Evolutionary conservation across 2,797 vertebrate genomes (phyloP), one percentile per base, ranked within the genome.

Genomic region (Darevskia nairensis): DNA sequence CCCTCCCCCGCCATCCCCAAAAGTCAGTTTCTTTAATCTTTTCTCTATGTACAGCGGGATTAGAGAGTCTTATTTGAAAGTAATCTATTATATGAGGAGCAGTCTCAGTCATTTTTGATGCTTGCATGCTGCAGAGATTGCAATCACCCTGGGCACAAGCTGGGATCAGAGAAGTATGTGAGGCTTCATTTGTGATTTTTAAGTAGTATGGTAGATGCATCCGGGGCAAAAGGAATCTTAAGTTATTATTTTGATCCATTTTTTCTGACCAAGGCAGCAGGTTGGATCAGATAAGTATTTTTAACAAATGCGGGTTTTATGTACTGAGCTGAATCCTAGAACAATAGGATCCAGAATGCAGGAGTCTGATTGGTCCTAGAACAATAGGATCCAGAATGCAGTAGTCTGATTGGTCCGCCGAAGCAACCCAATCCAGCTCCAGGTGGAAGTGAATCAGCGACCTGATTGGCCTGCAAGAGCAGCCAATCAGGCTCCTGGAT

Each of bases 31-130:
- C 77, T 85, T 68, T 55, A 25, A 82, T 85, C 71, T 66, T 61
- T 86, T 77, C 82, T 59, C 32, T 82, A 85, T 86, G 76, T 89
- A 81, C 76, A 82, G 83, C 59, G 71, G 71, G 61, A 81, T 89
- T 85, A 89, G 17, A 86, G 61, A 76, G 11, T 41, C 78, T 85
- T 39, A 80, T 69, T 74, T 74, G 69, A 85, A 89, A 85, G 25
- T 76, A 89, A 89, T 85, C 82, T 39, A 25, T 85, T 85, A 39
- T 29, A 80, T 68, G 69, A 80, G 69, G 80, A 68, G 61, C 75
- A 80, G 59, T 17, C 72, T 80, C 41, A 82, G 35, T 81, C 55
- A 23, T 82, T 81, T 59, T 75, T 64, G 44, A 82, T 69, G 79
- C 69, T 82, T 81, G 71, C 46, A 66, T 86, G 71, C 69, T 89